These are phyloP conservation scores for Dinothrombium tinctorium DNA, from an alignment of 1,140 invertebrate genomes.

Conservation along the genomic window DNA sequence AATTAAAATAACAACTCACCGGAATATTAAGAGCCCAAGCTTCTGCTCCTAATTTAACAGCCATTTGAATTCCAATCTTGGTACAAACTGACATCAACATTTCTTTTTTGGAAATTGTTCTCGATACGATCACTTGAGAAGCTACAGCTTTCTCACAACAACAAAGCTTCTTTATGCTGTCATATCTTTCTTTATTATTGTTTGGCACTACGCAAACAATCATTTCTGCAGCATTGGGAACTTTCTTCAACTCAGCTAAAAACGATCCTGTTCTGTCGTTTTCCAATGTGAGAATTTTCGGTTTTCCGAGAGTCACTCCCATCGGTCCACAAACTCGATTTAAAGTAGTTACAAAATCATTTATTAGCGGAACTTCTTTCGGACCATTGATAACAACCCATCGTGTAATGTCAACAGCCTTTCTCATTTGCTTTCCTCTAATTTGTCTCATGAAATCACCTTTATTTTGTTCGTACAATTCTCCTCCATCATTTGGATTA, in stretches of 20 bases:
- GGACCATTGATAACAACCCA: slow-evolving; percentile 13
- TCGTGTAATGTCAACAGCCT: not conserved
- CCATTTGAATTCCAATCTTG: slow-evolving; percentile 39
- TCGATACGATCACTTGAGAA: slow-evolving; percentile 41
- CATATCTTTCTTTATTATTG: slow-evolving; percentile 33
- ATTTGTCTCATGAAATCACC: slow-evolving; percentile 15
- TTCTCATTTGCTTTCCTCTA: slow-evolving; percentile 14
- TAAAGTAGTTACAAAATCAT: slow-evolving; percentile 19
- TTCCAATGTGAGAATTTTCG: slow-evolving; percentile 9
- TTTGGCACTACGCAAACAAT: slow-evolving; percentile 40
- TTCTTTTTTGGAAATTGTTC: slow-evolving; percentile 26
- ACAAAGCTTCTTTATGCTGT: slow-evolving; percentile 59
- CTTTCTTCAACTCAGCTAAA: not conserved
- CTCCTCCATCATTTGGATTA: slow-evolving; percentile 15
- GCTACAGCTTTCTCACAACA: slow-evolving; percentile 34
- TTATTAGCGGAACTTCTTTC: no score
- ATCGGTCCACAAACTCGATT: slow-evolving; percentile 18
- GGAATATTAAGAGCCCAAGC: slow-evolving; percentile 30
- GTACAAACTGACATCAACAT: slow-evolving; percentile 45
- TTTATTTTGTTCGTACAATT: slow-evolving; percentile 18
- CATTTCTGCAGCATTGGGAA: not conserved
- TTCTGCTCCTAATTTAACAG: slow-evolving; percentile 32
- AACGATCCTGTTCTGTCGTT: slow-evolving; percentile 1
- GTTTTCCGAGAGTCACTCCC: slow-evolving; percentile 19
- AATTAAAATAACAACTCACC: slow-evolving; percentile 17